Conservation (phyloP, 2,797 vertebrate genomes). For the Coccyzus lansbergi region DNA sequence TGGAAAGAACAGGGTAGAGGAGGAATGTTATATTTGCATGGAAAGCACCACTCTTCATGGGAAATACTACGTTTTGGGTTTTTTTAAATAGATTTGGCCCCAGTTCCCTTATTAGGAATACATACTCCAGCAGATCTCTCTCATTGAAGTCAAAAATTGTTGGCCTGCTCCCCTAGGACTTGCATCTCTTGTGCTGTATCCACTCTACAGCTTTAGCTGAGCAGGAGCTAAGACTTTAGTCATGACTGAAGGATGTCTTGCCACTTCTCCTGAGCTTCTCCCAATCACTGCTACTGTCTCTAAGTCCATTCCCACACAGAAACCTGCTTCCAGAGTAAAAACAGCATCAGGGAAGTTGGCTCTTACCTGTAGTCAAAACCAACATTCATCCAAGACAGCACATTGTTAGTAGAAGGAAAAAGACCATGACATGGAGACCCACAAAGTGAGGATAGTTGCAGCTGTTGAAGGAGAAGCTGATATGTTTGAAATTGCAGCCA, state of each 20-base stretch:
- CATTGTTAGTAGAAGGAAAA: background rate
- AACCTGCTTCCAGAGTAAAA: background rate
- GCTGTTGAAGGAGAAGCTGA: background rate
- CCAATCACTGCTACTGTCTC: no score
- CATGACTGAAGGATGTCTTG: background rate
- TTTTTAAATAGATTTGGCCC: background rate
- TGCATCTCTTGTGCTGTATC: accelerated
- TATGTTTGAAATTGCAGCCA: background rate
- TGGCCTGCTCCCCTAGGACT: background rate
- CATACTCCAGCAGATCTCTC: background rate
- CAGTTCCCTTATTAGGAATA: background rate
- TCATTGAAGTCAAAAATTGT: background rate
- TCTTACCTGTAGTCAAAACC: background rate
- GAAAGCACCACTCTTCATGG: background rate
- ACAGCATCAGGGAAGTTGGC: background rate
- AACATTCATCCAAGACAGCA: background rate
- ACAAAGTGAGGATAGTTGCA: background rate
- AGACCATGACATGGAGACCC: accelerated
- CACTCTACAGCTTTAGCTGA: background rate
- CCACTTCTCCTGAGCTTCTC: background rate
- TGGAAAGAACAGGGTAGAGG: background rate
- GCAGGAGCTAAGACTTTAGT: background rate
- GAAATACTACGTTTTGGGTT: background rate
- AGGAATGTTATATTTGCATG: background rate
- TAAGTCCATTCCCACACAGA: background rate